phyloP scores from a whole-genome alignment of 2,113 vertebrate genomes.

The Takifugu bimaculatus region DNA sequence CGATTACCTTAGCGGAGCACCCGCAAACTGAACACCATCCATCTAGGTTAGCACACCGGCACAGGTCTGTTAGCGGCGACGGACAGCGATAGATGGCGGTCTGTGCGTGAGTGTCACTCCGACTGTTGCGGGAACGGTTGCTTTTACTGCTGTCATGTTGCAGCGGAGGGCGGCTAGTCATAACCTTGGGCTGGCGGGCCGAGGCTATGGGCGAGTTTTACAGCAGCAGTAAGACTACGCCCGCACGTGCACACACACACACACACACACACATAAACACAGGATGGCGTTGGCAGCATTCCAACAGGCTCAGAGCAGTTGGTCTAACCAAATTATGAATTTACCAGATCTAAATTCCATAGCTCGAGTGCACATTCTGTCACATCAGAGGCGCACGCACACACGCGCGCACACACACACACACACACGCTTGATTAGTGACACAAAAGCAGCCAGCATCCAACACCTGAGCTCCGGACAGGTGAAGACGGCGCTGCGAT shows the following conservation, averaged over 20 bases:
- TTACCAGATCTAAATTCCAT: conserved; percentile 69
- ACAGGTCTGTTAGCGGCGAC: conserved; percentile 30
- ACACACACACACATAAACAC: conserved; percentile 7
- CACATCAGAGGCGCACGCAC: conserved; percentile 51
- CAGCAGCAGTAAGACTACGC: not conserved
- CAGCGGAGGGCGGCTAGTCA: conserved; percentile 23
- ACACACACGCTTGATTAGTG: conserved; percentile 17
- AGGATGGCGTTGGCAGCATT: conserved; percentile 61
- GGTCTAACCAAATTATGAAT: conserved; percentile 69
- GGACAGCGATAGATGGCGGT: conserved; percentile 37
- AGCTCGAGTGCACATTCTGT: conserved; percentile 57
- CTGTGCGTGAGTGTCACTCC: conserved; percentile 28
- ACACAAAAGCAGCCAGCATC: conserved; percentile 19
- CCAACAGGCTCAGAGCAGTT: conserved; percentile 65
- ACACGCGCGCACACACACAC: conserved; percentile 7
- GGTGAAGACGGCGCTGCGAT: conserved; percentile 35
- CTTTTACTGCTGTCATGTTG: conserved; percentile 29
- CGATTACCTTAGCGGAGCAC: conserved; percentile 57
- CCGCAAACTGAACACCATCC: conserved; percentile 54
- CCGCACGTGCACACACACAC: not conserved
- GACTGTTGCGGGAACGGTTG: conserved; percentile 11
- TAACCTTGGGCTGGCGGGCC: conserved; percentile 49
- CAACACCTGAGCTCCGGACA: conserved; percentile 54
- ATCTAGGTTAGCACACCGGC: conserved; percentile 48
- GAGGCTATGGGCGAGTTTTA: conserved; percentile 19